Evolutionary conservation across 1,140 invertebrate genomes (phyloP).

Genomic region (Drosophila grimshawi): DNA sequence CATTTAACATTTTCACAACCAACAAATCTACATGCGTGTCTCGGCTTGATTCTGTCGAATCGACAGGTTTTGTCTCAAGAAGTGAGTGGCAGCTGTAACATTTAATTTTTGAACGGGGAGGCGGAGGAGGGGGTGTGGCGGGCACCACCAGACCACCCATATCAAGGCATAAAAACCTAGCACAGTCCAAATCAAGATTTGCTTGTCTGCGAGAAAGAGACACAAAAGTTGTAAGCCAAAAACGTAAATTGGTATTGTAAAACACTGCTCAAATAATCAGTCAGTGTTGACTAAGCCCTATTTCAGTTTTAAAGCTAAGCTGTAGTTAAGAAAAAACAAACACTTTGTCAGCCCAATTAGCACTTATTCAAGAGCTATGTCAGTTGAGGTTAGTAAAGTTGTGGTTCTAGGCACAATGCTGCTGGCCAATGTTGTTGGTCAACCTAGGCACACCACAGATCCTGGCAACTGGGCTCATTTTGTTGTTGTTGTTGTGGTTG

Average conservation of each 20-base stretch:
- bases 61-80: conserved; percentile 27
- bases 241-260: background rate
- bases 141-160: background rate
- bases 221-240: background rate
- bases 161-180: background rate
- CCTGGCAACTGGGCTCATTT: background rate
- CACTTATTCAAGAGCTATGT: too few species aligned
- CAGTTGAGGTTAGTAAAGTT: too few species aligned
- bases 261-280: background rate
- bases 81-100: background rate
- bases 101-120: background rate
- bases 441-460: conserved; percentile 4
- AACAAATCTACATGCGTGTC: conserved; percentile 36
- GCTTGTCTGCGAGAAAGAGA: background rate
- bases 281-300: background rate
- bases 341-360: background rate
- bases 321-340: background rate
- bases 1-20: background rate
- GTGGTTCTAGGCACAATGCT: too few species aligned
- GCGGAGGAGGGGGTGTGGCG: background rate
- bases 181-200: conserved; percentile 1
- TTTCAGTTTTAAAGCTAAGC: background rate
- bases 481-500: conserved; percentile 17
- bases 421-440: conserved; percentile 6
- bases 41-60: conserved; percentile 36